phyloP scores from a whole-genome alignment of 2,888 invertebrate genomes.

The Exephanes ischioxanthus region DNA sequence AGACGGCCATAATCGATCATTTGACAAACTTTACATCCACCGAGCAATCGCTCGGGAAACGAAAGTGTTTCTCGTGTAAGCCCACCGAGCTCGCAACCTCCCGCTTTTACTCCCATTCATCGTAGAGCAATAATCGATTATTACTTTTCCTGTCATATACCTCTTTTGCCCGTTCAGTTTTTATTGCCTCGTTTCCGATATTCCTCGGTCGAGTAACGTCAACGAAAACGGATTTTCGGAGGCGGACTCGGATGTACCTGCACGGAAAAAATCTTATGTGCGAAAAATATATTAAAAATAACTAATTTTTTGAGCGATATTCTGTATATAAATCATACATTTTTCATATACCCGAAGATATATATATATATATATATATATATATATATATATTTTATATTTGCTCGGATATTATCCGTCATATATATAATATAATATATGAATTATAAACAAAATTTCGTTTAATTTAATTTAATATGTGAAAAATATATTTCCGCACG shows the following conservation, averaged over 20 bases:
- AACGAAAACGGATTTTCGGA: background rate
- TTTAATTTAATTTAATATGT: too few relatives aligned
- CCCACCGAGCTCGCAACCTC: constrained; percentile 8
- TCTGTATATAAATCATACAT: too few relatives aligned
- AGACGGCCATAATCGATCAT: constrained; percentile 60
- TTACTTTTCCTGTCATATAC: constrained; percentile 41
- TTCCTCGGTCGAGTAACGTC: constrained; percentile 12
- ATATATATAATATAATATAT: too few relatives aligned
- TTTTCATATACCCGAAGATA: too few relatives aligned
- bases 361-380: too few relatives aligned
- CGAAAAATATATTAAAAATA: background rate
- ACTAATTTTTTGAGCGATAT: too few relatives aligned
- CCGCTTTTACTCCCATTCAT: constrained; percentile 16
- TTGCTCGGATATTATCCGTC: too few relatives aligned
- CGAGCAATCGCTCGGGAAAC: constrained; percentile 16
- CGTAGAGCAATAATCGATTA: constrained; percentile 59
- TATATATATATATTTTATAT: too few relatives aligned
- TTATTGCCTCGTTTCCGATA: constrained; percentile 44
- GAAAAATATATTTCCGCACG: too few relatives aligned
- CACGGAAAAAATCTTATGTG: background rate
- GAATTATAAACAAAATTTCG: too few relatives aligned
- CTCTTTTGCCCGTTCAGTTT: constrained; percentile 27
- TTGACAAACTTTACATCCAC: constrained; percentile 9
- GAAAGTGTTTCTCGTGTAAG: constrained; percentile 27
- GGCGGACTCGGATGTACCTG: background rate